Evolutionary conservation across 2,888 invertebrate species (phyloP).

Genomic region (Andrena chrysosceles): DNA sequence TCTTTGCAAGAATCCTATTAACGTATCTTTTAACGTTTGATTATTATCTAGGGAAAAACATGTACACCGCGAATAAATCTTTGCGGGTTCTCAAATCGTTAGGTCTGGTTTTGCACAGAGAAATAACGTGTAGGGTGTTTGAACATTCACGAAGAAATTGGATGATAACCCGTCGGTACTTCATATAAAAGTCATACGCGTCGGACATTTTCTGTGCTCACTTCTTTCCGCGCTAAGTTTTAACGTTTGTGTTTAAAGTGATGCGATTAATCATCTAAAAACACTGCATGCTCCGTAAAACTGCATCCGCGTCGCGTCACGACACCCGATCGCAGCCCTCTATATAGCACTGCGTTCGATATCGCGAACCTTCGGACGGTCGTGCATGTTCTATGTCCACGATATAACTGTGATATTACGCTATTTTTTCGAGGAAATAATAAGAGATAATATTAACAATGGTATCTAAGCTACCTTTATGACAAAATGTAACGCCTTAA

Average conservation of each 20-base stretch:
- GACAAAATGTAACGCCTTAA: conserved; percentile 62
- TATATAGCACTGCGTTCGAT: conserved; percentile 38
- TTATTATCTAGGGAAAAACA: conserved; percentile 57
- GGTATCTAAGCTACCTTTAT: conserved; percentile 48
- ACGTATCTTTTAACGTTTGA: conserved; percentile 62
- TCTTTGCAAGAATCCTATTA: conserved; percentile 55
- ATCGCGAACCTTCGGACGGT: conserved; percentile 40
- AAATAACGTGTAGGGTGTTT: conserved; percentile 12
- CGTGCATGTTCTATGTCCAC: conserved; percentile 79
- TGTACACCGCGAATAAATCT: conserved; percentile 37
- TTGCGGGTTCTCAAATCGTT: not conserved
- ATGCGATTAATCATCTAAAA: conserved; percentile 7
- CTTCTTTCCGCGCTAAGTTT: not conserved
- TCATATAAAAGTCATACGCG: not conserved
- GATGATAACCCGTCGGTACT: conserved; percentile 5
- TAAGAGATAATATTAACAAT: conserved; percentile 56
- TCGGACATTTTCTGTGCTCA: conserved; percentile 20
- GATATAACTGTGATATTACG: conserved; percentile 84
- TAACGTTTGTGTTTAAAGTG: conserved; percentile 39
- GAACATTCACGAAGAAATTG: conserved; percentile 1
- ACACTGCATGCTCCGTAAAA: conserved; percentile 10
- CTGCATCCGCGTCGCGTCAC: conserved; percentile 19
- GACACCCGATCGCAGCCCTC: conserved; percentile 26
- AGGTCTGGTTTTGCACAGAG: not conserved
- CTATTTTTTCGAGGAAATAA: conserved; percentile 74